These are phyloP conservation scores for Cheumatopsyche charites DNA, from an alignment of 1,140 invertebrate species.

Conservation along the genomic window DNA sequence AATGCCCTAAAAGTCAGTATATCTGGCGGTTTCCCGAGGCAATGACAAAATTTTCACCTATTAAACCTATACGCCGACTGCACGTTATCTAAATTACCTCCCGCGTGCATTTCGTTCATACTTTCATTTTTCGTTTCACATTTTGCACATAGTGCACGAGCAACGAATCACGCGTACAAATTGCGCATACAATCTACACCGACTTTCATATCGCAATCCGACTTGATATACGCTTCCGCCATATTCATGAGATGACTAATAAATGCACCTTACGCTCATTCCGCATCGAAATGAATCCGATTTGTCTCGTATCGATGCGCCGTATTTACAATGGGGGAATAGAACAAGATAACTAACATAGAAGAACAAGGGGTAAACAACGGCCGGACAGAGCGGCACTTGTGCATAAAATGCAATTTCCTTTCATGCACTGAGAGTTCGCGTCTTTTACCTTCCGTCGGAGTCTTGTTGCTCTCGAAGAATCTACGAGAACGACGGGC, in stretches of 20 bases:
- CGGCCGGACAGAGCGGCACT: slow-evolving; percentile 28
- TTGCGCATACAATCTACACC: too few relatives aligned
- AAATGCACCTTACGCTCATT: not conserved
- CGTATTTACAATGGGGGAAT: too few relatives aligned
- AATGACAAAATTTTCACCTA: slow-evolving; percentile 46
- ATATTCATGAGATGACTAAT: slow-evolving; percentile 4
- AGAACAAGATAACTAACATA: too few relatives aligned
- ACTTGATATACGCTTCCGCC: not conserved
- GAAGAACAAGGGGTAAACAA: not conserved
- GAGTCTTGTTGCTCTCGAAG: too few relatives aligned
- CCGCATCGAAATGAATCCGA: too few relatives aligned
- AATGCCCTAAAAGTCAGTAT: slow-evolving; percentile 28
- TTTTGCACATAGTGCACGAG: not conserved
- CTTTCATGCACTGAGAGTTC: slow-evolving; percentile 39
- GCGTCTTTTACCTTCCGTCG: not conserved
- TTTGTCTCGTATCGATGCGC: too few relatives aligned
- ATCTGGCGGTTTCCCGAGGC: slow-evolving; percentile 47
- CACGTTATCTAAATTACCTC: slow-evolving; percentile 47
- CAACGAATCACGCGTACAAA: not conserved
- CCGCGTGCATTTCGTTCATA: slow-evolving; percentile 29
- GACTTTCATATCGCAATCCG: too few relatives aligned
- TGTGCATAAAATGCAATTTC: slow-evolving; percentile 48
- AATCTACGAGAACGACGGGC: not conserved
- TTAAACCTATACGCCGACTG: slow-evolving; percentile 40
- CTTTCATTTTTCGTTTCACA: slow-evolving; percentile 41